Conservation (phyloP, 2,888 invertebrate genomes). For the Dicyrtomina minuta region DNA sequence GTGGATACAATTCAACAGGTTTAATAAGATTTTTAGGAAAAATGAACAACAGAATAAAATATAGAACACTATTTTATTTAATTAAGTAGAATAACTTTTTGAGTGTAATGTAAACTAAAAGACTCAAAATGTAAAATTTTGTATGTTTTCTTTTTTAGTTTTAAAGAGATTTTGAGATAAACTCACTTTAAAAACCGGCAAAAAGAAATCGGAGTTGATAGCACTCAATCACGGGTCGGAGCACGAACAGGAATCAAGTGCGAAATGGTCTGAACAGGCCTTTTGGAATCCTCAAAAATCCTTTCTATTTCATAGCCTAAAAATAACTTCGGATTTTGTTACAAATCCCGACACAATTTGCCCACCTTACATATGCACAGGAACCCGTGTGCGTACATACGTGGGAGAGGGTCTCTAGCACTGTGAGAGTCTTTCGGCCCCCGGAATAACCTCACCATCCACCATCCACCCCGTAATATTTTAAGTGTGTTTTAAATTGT, state of each 20-base stretch:
- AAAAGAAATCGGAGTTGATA: slow-evolving; percentile 34
- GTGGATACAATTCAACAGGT: too few species aligned
- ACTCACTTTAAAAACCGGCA: slow-evolving; percentile 38
- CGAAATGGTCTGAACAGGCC: slow-evolving; percentile 15
- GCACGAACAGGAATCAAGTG: slow-evolving; percentile 37
- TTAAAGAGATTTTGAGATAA: not conserved
- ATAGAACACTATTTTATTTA: not conserved
- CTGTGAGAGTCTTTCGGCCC: too few species aligned
- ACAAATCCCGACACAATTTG: slow-evolving; percentile 3
- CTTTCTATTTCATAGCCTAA: slow-evolving; percentile 19
- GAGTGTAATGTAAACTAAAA: not conserved
- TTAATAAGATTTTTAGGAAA: too few species aligned
- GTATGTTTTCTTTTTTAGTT: not conserved
- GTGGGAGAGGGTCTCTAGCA: too few species aligned
- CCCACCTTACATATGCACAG: not conserved
- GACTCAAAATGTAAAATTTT: too few species aligned
- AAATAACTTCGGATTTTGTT: slow-evolving; percentile 32
- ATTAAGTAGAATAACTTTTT: not conserved
- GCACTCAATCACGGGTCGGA: slow-evolving; percentile 31
- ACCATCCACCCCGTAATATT: too few species aligned
- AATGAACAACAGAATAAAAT: slow-evolving; percentile 5
- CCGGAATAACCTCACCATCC: too few species aligned
- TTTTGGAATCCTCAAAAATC: slow-evolving; percentile 5
- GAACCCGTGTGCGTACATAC: too few species aligned
- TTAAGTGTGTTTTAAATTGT: too few species aligned